Percentiles rank a stretch among this genome's conserved stretches.
Evolutionary conservation across 2,113 vertebrate genomes (phyloP).

Genomic region (Ictalurus punctatus): DNA sequence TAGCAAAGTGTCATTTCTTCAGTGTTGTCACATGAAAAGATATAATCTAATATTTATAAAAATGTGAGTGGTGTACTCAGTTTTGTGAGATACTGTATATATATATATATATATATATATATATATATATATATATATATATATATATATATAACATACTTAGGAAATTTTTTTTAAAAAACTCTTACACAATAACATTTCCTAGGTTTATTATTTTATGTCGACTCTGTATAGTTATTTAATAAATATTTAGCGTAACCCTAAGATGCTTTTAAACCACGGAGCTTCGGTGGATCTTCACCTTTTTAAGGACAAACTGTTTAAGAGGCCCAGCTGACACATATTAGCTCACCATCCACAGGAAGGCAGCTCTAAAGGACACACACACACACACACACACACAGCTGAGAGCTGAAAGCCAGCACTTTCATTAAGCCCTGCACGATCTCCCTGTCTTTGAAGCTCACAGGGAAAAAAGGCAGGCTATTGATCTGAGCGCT

Average conservation of each 20-base stretch:
- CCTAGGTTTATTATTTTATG: background rate
- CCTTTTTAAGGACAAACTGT: slow-evolving; percentile 39
- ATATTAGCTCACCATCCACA: slow-evolving; percentile 20
- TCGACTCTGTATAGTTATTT: background rate
- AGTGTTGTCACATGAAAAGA: too few relatives aligned
- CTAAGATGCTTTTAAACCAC: background rate
- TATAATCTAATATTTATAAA: too few relatives aligned
- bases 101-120: too few relatives aligned
- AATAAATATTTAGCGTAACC: background rate
- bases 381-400: background rate
- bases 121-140: background rate
- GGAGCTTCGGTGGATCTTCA: background rate
- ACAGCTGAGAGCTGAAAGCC: slow-evolving; percentile 34
- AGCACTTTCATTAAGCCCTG: slow-evolving; percentile 47
- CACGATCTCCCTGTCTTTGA: slow-evolving; percentile 50
- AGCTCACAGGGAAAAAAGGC: slow-evolving; percentile 35
- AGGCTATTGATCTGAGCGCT: slow-evolving; percentile 51
- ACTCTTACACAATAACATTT: background rate
- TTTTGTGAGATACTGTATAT: too few relatives aligned
- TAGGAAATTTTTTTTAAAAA: background rate
- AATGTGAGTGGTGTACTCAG: too few relatives aligned
- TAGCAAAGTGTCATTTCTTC: too few relatives aligned
- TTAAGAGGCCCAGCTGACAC: slow-evolving; percentile 37
- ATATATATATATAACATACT: too few relatives aligned
- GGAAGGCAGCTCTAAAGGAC: slow-evolving; percentile 26